Conservation (phyloP, 2,888 invertebrate species). For the Watsonalla cultraria region DNA sequence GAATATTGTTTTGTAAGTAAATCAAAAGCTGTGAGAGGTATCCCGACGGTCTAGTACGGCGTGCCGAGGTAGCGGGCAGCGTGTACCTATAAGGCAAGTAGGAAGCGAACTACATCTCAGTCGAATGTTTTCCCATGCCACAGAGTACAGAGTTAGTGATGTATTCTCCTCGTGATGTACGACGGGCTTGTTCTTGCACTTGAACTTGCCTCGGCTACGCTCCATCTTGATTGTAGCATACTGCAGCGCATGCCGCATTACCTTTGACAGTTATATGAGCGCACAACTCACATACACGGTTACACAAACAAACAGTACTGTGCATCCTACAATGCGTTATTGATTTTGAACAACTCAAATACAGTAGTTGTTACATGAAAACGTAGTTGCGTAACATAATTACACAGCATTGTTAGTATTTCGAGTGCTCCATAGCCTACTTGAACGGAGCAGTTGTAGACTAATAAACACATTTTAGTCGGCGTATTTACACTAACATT, state of each 20-base stretch:
- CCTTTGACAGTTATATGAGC: constrained; percentile 16
- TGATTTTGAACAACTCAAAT: constrained; percentile 24
- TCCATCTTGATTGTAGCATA: constrained; percentile 37
- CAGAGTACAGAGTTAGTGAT: constrained; percentile 46
- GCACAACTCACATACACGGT: constrained; percentile 1
- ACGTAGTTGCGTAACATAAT: constrained; percentile 51
- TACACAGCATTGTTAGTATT: constrained; percentile 56
- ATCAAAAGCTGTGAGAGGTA: constrained; percentile 18
- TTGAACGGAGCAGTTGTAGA: constrained; percentile 44
- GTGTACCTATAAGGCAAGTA: constrained; percentile 60
- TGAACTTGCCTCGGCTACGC: constrained; percentile 50
- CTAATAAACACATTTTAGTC: constrained; percentile 64
- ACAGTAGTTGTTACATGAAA: constrained; percentile 29
- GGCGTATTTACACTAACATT: constrained; percentile 61
- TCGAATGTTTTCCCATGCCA: constrained; percentile 64
- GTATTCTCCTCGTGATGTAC: constrained; percentile 57
- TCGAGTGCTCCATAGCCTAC: constrained; percentile 43
- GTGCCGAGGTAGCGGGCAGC: constrained; percentile 35
- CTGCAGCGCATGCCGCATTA: constrained; percentile 22
- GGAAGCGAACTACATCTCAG: constrained; percentile 48
- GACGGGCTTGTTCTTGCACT: constrained; percentile 54
- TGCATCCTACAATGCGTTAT: constrained; percentile 27
- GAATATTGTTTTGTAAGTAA: constrained; percentile 20
- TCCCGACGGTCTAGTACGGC: constrained; percentile 22
- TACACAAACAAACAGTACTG: background rate